Conservation (phyloP, 2,888 invertebrate genomes). For the Synergus gifuensis region DNA sequence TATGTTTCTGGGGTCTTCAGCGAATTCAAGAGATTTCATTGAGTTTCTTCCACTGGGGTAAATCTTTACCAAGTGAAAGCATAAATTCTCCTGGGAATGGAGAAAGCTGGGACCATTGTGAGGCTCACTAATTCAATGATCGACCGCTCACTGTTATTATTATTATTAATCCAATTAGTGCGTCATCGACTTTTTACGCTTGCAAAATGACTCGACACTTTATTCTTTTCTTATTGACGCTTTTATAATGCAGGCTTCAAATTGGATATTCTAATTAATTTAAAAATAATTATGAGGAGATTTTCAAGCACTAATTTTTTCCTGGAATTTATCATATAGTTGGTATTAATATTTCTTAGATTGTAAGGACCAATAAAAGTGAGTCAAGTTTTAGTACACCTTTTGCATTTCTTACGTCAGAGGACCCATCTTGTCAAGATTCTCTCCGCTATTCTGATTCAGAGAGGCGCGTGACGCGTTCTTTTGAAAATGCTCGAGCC, state of each 20-base stretch:
- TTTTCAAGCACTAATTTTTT: neutral
- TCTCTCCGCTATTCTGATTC: slow-evolving; percentile 3
- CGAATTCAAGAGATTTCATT: too few species aligned
- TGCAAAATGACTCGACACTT: neutral
- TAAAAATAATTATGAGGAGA: neutral
- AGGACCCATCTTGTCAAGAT: neutral
- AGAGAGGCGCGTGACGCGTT: slow-evolving; percentile 18
- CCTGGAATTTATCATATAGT: neutral
- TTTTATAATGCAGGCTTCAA: neutral
- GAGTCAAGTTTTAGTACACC: slow-evolving; percentile 10
- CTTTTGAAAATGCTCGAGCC: slow-evolving; percentile 20
- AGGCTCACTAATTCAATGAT: neutral
- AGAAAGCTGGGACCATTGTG: neutral
- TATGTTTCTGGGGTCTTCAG: too few species aligned
- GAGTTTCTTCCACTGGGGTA: too few species aligned
- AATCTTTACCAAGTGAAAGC: neutral
- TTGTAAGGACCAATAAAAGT: slow-evolving; percentile 17
- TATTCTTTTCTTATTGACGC: neutral
- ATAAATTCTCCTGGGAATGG: neutral
- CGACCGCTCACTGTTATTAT: neutral
- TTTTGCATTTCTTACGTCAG: neutral
- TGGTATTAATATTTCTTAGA: neutral
- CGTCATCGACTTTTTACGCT: neutral
- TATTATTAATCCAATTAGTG: slow-evolving; percentile 8
- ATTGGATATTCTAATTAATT: neutral